A percentile compares a stretch with the other conserved stretches of the same genome.
Evolutionary conservation across 2,888 invertebrate species (phyloP).

Genomic region (Archips xylosteana): DNA sequence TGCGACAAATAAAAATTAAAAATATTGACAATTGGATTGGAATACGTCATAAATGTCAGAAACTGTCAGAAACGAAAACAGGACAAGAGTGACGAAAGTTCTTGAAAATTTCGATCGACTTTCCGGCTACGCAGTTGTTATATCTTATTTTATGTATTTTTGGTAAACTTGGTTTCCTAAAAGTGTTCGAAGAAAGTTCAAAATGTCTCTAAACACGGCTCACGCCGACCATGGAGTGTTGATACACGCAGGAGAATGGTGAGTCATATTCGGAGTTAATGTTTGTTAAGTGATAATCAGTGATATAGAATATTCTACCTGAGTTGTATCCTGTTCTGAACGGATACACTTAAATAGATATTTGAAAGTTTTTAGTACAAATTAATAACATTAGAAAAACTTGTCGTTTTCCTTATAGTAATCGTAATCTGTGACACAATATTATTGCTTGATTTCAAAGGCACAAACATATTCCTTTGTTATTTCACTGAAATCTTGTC

Average conservation of each 20-base stretch:
- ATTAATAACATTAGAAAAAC: not conserved
- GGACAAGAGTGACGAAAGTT: slow-evolving; percentile 37
- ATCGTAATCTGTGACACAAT: not conserved
- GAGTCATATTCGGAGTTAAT: slow-evolving; percentile 76
- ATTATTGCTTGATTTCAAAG: not conserved
- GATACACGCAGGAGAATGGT: slow-evolving; percentile 98
- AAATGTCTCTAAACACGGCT: slow-evolving; percentile 98
- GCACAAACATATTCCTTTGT: not conserved
- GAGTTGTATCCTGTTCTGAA: not conserved
- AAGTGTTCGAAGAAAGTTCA: slow-evolving; percentile 29
- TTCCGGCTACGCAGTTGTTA: slow-evolving; percentile 35
- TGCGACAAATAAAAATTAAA: not conserved
- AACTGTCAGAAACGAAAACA: slow-evolving; percentile 14
- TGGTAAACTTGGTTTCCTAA: not conserved
- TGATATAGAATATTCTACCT: slow-evolving; percentile 14
- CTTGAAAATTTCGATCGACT: slow-evolving; percentile 39
- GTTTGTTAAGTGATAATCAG: slow-evolving; percentile 47
- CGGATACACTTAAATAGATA: not conserved
- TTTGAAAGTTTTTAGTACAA: not conserved
- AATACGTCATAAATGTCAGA: not conserved
- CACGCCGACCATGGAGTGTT: slow-evolving; percentile 97
- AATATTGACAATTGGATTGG: not conserved
- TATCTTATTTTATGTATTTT: slow-evolving; percentile 6
- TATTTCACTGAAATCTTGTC: not conserved
- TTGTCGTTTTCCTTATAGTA: not conserved